Evolutionary conservation across 2,797 vertebrate genomes (phyloP), one percentile per base, ranked within the genome.

Genomic region (Aselliscus stoliczkanus): DNA sequence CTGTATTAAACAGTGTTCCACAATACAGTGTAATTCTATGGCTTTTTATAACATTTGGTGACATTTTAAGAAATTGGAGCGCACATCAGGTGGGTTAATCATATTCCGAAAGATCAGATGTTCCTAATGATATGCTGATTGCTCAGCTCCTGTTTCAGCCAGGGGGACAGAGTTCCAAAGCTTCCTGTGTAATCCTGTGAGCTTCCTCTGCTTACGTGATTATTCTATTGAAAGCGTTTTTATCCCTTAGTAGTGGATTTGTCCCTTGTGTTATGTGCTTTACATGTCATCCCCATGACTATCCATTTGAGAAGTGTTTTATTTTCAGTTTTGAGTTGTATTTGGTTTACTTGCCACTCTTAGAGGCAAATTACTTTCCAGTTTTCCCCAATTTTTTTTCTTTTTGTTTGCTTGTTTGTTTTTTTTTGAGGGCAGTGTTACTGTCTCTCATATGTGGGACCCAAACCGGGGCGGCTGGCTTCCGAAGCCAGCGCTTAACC

Each of bases 1-100:
- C 31, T 75, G 85, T 82, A 31, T 64, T 82, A 82, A 83, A 70
- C 4, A 89, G 60, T n/a, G 9, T 54, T 79, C n/a, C 10, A 15
- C 10, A 62, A 34, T 44, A 52, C 9, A 81, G 60, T 34, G 14
- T 86, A 50, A 42, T 5, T 79, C 47, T 47, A 34, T 92, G 77
- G 25, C 54, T 52, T 93, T 83, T 85, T 83, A 83, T 69, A 77
- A 93, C 12, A 72, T 75, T 88, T 90, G 47, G 39, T 91, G 89
- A 67, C 75, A 92, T 96, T 95, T 95, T 21, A 29, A 81, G 93
- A 92, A 65, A 75, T 67, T n/a, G 56, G 62, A 72, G 29, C n/a
- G 34, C 0, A 58, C 12, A 58, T 56, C 25, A 54, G 83, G 27
- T 14, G 81, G 56, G 83, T 88, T 77, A 81, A 67, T 93, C 52